phyloP scores from a whole-genome alignment of 1,140 invertebrate species.

The Coenobita brevimanus region DNA sequence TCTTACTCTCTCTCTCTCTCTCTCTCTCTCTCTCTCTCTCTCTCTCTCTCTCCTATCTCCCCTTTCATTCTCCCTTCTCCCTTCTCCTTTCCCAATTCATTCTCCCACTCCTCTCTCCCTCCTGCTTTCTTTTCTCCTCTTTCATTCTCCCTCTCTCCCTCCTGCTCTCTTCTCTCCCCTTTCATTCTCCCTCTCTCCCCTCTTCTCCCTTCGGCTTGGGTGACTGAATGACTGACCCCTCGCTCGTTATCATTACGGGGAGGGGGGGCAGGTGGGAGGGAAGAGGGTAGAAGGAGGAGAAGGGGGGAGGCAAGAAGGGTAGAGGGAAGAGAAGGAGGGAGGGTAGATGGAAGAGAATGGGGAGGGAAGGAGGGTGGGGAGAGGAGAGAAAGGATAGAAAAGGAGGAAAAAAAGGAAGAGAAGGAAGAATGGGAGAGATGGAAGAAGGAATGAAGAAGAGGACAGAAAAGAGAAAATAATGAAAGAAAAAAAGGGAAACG shows the following conservation, averaged over 20 bases:
- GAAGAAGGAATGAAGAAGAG: too few relatives aligned
- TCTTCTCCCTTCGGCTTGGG: background rate
- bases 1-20: background rate
- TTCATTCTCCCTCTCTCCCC: too few relatives aligned
- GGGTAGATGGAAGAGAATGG: too few relatives aligned
- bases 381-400: too few relatives aligned
- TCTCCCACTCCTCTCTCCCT: background rate
- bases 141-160: background rate
- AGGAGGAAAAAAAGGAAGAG: too few relatives aligned
- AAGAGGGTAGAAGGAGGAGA: too few relatives aligned
- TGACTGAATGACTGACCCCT: constrained; percentile 19
- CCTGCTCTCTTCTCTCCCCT: background rate
- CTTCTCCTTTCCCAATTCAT: background rate
- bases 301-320: too few relatives aligned
- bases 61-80: background rate
- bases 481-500: too few relatives aligned
- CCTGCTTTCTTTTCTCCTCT: background rate
- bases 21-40: background rate
- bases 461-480: too few relatives aligned
- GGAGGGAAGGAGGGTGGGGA: too few relatives aligned
- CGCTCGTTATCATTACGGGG: constrained; percentile 32
- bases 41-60: background rate
- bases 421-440: too few relatives aligned
- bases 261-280: constrained; percentile 1
- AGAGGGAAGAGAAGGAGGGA: too few relatives aligned